phyloP scores from a whole-genome alignment of 2,888 invertebrate species.

The Agriopis aurantiaria region DNA sequence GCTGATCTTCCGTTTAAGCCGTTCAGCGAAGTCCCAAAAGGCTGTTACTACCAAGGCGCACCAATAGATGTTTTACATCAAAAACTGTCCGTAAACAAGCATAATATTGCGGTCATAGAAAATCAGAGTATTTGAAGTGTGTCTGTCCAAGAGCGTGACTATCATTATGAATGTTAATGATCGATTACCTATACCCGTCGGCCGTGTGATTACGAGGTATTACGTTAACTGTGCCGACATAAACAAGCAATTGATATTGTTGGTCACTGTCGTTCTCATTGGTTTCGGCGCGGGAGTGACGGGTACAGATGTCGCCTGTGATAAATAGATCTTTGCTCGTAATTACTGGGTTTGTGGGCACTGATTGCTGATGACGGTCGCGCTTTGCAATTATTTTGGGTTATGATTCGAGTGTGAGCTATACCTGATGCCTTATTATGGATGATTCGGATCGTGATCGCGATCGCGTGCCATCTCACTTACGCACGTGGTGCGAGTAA shows the following conservation, averaged over 20 bases:
- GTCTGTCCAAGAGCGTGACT: conserved; percentile 22
- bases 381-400: neutral
- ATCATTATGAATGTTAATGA: conserved; percentile 41
- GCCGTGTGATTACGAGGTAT: conserved; percentile 41
- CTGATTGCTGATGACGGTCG: conserved; percentile 1
- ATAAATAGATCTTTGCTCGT: conserved; percentile 9
- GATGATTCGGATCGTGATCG: no score
- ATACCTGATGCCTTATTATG: neutral
- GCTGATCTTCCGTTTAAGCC: no score
- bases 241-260: conserved; percentile 15
- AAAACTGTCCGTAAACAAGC: neutral
- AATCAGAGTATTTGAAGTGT: conserved; percentile 22
- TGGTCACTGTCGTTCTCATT: neutral
- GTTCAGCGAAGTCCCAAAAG: no score
- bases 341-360: conserved; percentile 14
- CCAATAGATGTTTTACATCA: no score
- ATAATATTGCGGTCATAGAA: conserved; percentile 18
- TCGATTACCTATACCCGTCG: conserved; percentile 37
- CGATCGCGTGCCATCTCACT: no score
- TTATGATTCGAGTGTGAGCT: neutral
- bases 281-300: neutral
- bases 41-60: no score
- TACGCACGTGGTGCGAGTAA: no score
- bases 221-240: conserved; percentile 45
- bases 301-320: neutral